Conservation (phyloP, 1,140 invertebrate genomes). For the Pteromalus puparum region DNA sequence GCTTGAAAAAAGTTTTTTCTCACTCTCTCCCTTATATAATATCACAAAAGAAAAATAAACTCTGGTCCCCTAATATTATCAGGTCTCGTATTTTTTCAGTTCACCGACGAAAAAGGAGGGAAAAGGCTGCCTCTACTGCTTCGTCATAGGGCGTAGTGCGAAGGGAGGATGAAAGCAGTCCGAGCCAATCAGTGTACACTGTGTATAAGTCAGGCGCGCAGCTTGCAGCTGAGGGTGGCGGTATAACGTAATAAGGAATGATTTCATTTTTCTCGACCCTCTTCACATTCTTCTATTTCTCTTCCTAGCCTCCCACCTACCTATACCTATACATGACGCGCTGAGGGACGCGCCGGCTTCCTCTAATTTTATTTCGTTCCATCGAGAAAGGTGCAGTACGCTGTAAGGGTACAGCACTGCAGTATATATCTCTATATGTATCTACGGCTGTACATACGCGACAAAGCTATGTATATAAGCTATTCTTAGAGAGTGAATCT, state of each 20-base stretch:
- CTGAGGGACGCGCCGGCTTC: slow-evolving; percentile 19
- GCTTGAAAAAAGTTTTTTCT: background rate
- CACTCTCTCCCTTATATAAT: background rate
- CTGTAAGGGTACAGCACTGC: background rate
- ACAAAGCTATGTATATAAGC: background rate
- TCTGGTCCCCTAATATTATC: slow-evolving; percentile 5
- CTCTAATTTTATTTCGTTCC: slow-evolving; percentile 60
- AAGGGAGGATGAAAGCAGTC: slow-evolving; percentile 51
- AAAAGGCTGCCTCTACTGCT: background rate
- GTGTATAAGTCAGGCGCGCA: slow-evolving; percentile 46
- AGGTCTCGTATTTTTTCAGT: slow-evolving; percentile 16
- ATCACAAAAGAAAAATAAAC: background rate
- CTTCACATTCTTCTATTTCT: background rate
- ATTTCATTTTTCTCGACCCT: slow-evolving; percentile 61
- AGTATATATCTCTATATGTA: background rate
- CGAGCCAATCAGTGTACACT: slow-evolving; percentile 62
- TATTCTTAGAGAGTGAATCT: slow-evolving; percentile 17
- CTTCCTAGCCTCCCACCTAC: background rate
- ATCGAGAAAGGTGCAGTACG: background rate
- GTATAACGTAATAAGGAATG: slow-evolving; percentile 66
- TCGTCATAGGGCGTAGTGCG: background rate
- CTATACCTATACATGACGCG: background rate
- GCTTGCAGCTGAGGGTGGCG: slow-evolving; percentile 48
- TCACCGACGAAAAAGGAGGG: background rate
- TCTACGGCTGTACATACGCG: too few relatives aligned